Conservation (phyloP, 1,140 invertebrate genomes). For the Leptinotarsa texana region DNA sequence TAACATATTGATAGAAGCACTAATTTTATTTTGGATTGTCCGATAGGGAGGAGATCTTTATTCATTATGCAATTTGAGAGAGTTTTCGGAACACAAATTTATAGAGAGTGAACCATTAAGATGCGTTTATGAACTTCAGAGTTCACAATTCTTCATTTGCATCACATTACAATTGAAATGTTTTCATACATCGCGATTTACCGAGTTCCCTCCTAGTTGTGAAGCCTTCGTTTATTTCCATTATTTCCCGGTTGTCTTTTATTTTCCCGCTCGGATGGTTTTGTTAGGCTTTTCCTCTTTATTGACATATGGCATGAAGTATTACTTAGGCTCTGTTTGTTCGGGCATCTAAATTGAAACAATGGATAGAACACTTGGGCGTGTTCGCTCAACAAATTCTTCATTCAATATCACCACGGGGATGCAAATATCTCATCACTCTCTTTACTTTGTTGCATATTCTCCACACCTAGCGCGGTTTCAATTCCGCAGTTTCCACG, state of each 20-base stretch:
- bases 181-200: not conserved
- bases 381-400: not conserved
- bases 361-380: not conserved
- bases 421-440: slow-evolving; percentile 2
- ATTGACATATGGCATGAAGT: slow-evolving; percentile 5
- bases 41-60: too few relatives aligned
- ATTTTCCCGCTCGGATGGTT: not conserved
- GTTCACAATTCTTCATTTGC: not conserved
- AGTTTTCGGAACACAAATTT: too few relatives aligned
- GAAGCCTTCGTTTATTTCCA: not conserved
- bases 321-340: slow-evolving; percentile 6
- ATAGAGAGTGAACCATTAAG: too few relatives aligned
- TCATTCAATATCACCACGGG: slow-evolving; percentile 2
- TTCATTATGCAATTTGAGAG: too few relatives aligned
- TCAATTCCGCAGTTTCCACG: not conserved
- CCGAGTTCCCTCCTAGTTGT: not conserved
- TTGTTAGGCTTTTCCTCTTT: slow-evolving; percentile 6
- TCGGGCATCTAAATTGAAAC: not conserved
- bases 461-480: not conserved
- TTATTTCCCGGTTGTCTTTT: not conserved
- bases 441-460: not conserved
- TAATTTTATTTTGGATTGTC: too few relatives aligned
- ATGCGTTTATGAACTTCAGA: too few relatives aligned
- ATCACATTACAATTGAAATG: slow-evolving; percentile 1
- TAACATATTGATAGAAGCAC: too few relatives aligned